Evolutionary conservation across 2,888 invertebrate genomes (phyloP).

Genomic region (Ophioninae sp.): DNA sequence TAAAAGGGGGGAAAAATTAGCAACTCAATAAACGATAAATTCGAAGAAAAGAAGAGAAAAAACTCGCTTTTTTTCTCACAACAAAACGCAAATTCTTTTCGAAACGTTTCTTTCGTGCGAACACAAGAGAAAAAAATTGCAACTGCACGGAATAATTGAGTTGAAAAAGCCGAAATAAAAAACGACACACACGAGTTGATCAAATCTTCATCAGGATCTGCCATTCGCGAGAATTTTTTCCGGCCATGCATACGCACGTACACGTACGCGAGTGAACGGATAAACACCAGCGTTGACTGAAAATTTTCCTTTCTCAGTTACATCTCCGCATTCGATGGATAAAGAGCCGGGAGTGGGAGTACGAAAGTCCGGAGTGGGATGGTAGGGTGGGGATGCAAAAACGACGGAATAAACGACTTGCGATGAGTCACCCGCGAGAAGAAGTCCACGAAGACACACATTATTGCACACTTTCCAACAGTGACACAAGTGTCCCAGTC

Average conservation of each 20-base stretch:
- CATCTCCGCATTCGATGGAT: conserved; percentile 46
- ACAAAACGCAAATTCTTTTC: too few relatives aligned
- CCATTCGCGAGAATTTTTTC: not conserved
- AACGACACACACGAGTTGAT: not conserved
- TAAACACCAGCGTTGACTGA: conserved; percentile 1
- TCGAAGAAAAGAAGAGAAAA: too few relatives aligned
- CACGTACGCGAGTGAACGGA: not conserved
- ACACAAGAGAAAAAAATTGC: too few relatives aligned
- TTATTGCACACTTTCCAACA: conserved; percentile 33
- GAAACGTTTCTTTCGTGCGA: too few relatives aligned
- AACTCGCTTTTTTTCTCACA: too few relatives aligned
- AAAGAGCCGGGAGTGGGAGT: conserved; percentile 5
- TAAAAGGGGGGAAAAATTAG: too few relatives aligned
- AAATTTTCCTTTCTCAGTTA: conserved; percentile 56
- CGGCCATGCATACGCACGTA: not conserved
- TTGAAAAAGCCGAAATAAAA: too few relatives aligned
- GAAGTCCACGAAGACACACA: conserved; percentile 29
- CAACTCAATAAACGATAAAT: too few relatives aligned
- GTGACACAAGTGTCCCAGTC: conserved; percentile 37
- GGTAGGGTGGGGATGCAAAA: conserved; percentile 14
- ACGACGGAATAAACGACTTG: conserved; percentile 36
- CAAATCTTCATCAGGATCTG: not conserved
- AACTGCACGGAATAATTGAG: too few relatives aligned
- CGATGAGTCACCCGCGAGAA: conserved; percentile 55
- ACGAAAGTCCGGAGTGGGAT: not conserved